Base-by-base conservation (phyloP, 2,797 vertebrate species). In the Pseudochaenichthys georgianus region DNA sequence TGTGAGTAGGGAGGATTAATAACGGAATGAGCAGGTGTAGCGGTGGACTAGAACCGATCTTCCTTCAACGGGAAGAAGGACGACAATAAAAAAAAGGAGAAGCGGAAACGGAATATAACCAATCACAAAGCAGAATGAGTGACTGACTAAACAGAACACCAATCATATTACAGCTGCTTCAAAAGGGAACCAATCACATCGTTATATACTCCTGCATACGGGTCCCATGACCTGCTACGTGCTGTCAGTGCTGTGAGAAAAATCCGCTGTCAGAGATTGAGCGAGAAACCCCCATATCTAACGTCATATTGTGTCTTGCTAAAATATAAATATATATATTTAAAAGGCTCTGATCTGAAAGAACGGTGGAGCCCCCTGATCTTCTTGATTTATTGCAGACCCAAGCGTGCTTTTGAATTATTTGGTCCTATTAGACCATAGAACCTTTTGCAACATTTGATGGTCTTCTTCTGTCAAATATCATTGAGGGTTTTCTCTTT, bases 191-290 rank as follows among this genome's bases (percentile, higher is more conserved):
- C 90, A 94, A 93, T 93, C 54, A 77, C 43, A 80, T 79, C 2
- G 13, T 17, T 57, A 10, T 19, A 55, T 17, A 21, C 21, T n/a
- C 46, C 9, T 75, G 13, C 58, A 72, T 38, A 50, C 52, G 52
- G 78, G 69, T 91, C 93, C 81, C 92, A 66, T 93, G 92, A 94
- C 79, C 69, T 45, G 66, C 70, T 71, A 64, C 66, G 76, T 73
- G 77, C 67, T 68, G 59, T 77, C 75, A 64, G 47, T 31, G 16
- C 41, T 57, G 19, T 46, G 45, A 31, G 45, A 67, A 53, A 80
- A 80, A 70, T 21, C 85, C 58, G 86, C 85, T 87, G 70, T 72
- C 8, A 17, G 23, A n/a, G 15, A 73, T 66, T 15, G 41, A 1
- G 0, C 2, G 13, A 65, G 6, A 70, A 34, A 41, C 3, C 17